These are phyloP conservation scores for Oryctolagus cuniculus DNA, from an alignment of 2,113 vertebrate species.

Conservation along the genomic window DNA sequence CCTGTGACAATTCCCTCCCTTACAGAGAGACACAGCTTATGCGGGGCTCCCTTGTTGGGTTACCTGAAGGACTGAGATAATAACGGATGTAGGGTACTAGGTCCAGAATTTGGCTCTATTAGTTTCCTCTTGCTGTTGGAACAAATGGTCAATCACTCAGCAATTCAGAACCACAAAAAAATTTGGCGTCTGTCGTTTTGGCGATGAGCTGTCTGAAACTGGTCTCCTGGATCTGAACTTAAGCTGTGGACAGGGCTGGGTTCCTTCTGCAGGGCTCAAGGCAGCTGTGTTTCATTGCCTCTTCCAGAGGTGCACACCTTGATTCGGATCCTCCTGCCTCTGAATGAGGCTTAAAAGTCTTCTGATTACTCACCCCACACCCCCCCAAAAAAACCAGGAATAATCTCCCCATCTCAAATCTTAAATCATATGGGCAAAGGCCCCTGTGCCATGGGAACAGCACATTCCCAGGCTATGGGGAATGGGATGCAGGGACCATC, in stretches of 20 bases:
- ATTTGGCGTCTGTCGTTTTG: neutral
- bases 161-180: neutral
- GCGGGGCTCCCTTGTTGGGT: neutral
- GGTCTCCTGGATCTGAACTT: neutral
- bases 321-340: neutral
- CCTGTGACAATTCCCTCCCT: neutral
- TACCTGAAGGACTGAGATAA: neutral
- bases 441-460: neutral
- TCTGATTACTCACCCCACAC: neutral
- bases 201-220: neutral
- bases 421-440: neutral
- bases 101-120: neutral
- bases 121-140: neutral
- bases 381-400: too few species aligned
- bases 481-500: neutral
- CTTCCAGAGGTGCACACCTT: neutral
- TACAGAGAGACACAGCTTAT: neutral
- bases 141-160: neutral
- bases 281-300: too few species aligned
- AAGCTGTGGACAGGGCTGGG: neutral
- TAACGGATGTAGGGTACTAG: neutral
- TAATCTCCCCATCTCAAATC: neutral
- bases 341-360: neutral
- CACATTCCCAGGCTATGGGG: neutral
- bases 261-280: neutral